Conservation (phyloP, 2,113 vertebrate species). For the Zosterops borbonicus region DNA sequence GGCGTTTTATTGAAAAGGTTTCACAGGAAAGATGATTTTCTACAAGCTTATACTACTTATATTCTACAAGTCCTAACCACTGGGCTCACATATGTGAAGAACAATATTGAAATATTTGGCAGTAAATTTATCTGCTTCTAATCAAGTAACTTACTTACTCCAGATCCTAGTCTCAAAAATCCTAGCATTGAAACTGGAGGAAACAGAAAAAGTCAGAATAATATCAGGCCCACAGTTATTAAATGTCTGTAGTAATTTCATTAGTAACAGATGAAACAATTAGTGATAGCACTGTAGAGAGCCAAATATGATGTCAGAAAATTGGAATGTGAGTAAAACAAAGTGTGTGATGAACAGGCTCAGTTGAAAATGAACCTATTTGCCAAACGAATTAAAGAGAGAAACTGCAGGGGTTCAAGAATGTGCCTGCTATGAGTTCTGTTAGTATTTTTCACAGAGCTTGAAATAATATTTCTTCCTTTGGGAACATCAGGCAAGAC, state of each 20-base stretch:
- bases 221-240: not conserved
- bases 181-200: not conserved
- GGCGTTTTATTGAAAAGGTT: not conserved
- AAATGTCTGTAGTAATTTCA: conserved; percentile 28
- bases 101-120: not conserved
- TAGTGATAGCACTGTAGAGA: not conserved
- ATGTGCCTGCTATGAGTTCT: not conserved
- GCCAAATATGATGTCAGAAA: conserved; percentile 25
- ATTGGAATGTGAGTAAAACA: conserved; percentile 18
- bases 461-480: not conserved
- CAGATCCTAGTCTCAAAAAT: not conserved
- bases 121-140: not conserved
- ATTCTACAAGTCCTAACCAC: not conserved
- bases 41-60: not conserved
- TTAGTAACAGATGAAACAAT: conserved; percentile 51
- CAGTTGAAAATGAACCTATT: not conserved
- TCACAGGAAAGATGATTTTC: not conserved
- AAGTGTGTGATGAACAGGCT: not conserved
- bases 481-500: not conserved
- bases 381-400: conserved; percentile 10
- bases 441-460: not conserved
- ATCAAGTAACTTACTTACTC: not conserved
- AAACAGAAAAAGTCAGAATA: not conserved
- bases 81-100: not conserved
- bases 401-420: not conserved